phyloP scores from a whole-genome alignment of 2,113 vertebrate genomes.

The Caretta caretta region DNA sequence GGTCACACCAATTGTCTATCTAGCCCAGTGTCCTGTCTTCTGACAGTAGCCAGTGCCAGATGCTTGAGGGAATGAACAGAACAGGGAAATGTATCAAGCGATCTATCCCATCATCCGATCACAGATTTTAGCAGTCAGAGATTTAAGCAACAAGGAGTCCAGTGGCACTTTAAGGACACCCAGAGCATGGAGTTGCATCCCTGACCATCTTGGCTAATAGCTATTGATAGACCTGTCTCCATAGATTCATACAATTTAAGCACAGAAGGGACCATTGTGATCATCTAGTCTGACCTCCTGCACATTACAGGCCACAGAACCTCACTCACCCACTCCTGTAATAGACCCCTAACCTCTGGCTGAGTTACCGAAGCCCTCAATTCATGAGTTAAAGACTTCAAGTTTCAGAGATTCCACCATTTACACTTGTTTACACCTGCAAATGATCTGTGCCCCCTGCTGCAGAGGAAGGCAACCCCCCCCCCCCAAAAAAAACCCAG shows the following conservation, averaged over 20 bases:
- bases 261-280: neutral
- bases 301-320: neutral
- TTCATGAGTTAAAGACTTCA: neutral
- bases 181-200: neutral
- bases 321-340: neutral
- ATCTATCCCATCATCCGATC: neutral
- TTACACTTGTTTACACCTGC: neutral
- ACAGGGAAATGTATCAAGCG: neutral
- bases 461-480: neutral
- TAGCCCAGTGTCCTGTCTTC: neutral
- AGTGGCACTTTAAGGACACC: neutral
- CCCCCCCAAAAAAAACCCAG: neutral
- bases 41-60: neutral
- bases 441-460: neutral
- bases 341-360: neutral
- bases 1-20: neutral
- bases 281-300: neutral
- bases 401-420: neutral
- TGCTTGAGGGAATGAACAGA: neutral
- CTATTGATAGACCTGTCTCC: neutral
- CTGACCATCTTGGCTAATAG: neutral
- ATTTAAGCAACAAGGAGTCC: too few relatives aligned
- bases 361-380: neutral
- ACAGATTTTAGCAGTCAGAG: neutral
- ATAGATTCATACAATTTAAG: neutral